Base-by-base conservation (phyloP, 1,140 invertebrate species). In the Uloborus diversus region DNA sequence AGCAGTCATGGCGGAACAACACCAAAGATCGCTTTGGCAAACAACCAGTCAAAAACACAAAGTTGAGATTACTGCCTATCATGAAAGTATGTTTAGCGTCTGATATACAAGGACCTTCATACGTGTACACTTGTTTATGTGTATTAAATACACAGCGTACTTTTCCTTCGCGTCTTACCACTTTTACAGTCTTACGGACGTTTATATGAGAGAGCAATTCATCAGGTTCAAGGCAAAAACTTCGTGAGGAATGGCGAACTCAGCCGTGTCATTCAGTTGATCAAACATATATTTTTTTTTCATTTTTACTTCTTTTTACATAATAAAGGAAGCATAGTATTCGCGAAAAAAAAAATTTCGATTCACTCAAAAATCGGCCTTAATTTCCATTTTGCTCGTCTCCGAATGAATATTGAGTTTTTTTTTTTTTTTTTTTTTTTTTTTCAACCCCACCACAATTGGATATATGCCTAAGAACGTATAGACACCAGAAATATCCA, bases 31-130 rank as follows among this genome's bases (percentile, higher is more conserved):
- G 59, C 28, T 20, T 64, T 42, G 14, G 47, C 62, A 78, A 78
- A 78, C 73, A 78, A 17, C 51, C 32, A 78, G 61, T 65, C 47
- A 78, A 57, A 78, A 78, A 65, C 7, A 65, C 61, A 78, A 65
- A 66, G 42, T 65, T 32, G 32, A 78, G 73, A 78, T 65, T 65
- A 78, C 37, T 62, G 32, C n/a, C 49, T 53, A 78, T 78, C 59
- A 78, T 56, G 73, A 27, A 20, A 78, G 62, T 78, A 42, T 65
- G 51, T 65, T 78, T 65, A 57, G 27, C 23, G 61, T 28, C 73
- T 78, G 73, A 78, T 78, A 78, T 78, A 78, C 71, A 51, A n/a
- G 49, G 42, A 71, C 71, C 30, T 64, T 64, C 61, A 25, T 64
- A 75, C 62, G 62, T 32, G 30, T 65, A 56, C 73, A 66, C 57